Percentiles rank a stretch among this genome's conserved stretches.
Evolutionary conservation across 2,888 invertebrate species (phyloP).

Genomic region (Mythimna ferrago): DNA sequence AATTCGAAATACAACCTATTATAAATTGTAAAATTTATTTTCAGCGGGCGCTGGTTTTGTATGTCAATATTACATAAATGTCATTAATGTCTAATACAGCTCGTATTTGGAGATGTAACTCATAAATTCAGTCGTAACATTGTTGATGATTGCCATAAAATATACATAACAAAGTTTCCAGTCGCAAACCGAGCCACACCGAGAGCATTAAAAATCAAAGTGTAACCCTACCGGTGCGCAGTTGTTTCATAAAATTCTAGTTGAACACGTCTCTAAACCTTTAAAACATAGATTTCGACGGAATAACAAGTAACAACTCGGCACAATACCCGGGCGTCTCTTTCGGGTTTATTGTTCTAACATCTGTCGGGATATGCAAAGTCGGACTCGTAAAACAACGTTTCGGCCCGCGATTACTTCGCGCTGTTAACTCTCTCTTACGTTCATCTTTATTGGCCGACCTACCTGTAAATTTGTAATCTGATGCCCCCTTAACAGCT

Average conservation of each 20-base stretch:
- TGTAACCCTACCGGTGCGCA: conserved; percentile 63
- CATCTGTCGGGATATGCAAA: conserved; percentile 89
- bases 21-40: conserved; percentile 2
- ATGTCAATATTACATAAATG: conserved; percentile 35
- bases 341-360: conserved; percentile 84
- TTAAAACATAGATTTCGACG: conserved; percentile 78
- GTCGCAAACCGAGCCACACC: conserved; percentile 46
- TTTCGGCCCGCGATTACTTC: conserved; percentile 81
- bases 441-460: conserved; percentile 84
- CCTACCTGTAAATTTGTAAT: conserved; percentile 87
- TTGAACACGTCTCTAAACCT: conserved; percentile 76
- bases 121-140: conserved; percentile 63
- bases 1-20: conserved; percentile 9
- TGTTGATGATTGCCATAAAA: conserved; percentile 64
- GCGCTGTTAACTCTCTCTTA: conserved; percentile 87
- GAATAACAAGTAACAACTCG: conserved; percentile 78
- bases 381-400: conserved; percentile 83
- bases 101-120: conserved; percentile 51
- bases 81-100: conserved; percentile 47
- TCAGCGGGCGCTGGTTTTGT: conserved; percentile 16
- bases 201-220: conserved; percentile 68
- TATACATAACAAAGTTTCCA: conserved; percentile 61
- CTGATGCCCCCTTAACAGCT: conserved; percentile 79
- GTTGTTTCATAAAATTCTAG: conserved; percentile 75
- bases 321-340: conserved; percentile 77